Conservation (phyloP, 2,797 vertebrate genomes). For the Lerista edwardsae region DNA sequence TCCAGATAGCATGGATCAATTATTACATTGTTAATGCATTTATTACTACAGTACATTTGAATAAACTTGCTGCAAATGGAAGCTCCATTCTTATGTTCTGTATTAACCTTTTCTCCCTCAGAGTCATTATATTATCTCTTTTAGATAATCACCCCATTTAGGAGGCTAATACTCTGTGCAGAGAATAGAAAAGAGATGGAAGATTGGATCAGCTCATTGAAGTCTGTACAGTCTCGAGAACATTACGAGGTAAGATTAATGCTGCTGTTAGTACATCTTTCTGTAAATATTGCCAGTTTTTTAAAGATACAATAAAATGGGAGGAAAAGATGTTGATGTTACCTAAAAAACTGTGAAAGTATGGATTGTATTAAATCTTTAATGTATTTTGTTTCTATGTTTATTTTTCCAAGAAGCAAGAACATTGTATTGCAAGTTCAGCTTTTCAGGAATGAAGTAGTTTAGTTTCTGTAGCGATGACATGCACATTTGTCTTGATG, state of each 20-base stretch:
- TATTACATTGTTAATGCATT: background rate
- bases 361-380: background rate
- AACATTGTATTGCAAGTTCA: slow-evolving; percentile 18
- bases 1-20: background rate
- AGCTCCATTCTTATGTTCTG: background rate
- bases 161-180: slow-evolving; percentile 88
- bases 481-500: slow-evolving; percentile 82
- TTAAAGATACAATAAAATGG: slow-evolving; percentile 41
- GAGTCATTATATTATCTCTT: slow-evolving; percentile 56
- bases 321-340: background rate
- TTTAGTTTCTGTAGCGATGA: slow-evolving; percentile 69
- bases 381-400: slow-evolving; percentile 4
- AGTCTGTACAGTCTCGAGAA: slow-evolving; percentile 93
- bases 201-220: slow-evolving; percentile 91
- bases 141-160: slow-evolving; percentile 91
- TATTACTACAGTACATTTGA: background rate
- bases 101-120: background rate
- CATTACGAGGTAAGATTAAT: slow-evolving; percentile 92
- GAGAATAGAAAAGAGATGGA: slow-evolving; percentile 94
- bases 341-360: background rate
- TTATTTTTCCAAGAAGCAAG: slow-evolving; percentile 38
- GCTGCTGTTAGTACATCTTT: background rate
- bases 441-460: slow-evolving; percentile 25
- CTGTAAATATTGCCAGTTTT: slow-evolving; percentile 3
- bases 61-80: background rate